Evolutionary conservation across 1,140 invertebrate genomes (phyloP).

Genomic region (Hestina assimilis): DNA sequence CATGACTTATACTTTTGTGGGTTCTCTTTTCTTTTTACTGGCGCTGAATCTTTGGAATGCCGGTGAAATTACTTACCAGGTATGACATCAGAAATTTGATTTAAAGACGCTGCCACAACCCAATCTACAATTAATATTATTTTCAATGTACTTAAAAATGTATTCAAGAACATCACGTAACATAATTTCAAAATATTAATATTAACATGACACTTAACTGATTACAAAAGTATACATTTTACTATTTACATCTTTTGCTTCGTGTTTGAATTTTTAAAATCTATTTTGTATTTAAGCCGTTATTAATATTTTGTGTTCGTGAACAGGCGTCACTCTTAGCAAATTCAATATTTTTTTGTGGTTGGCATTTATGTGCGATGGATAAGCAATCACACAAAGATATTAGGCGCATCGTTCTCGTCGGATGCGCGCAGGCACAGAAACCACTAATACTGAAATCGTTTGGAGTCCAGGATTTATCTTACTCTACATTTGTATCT

Average conservation of each 20-base stretch:
- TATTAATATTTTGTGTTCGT: not conserved
- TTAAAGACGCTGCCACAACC: no score
- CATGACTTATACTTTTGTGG: conserved; percentile 67
- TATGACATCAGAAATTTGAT: no score
- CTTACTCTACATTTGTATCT: conserved; percentile 66
- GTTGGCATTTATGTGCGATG: conserved; percentile 54
- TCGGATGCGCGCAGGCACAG: conserved; percentile 62
- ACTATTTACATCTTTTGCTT: not conserved
- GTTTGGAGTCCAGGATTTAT: conserved; percentile 65
- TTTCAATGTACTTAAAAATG: no score
- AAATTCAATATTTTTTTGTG: conserved; percentile 58
- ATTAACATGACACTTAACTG: no score
- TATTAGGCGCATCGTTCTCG: conserved; percentile 49
- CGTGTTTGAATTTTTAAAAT: conserved; percentile 1
- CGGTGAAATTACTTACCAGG: conserved; percentile 67
- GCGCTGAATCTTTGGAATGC: conserved; percentile 66
- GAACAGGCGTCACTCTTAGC: conserved; percentile 59
- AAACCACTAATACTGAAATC: conserved; percentile 65
- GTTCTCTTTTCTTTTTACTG: conserved; percentile 57
- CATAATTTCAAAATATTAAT: no score
- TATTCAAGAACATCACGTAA: no score
- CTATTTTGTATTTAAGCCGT: no score
- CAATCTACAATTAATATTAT: no score
- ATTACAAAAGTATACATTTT: no score
- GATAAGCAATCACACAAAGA: conserved; percentile 39